Base-by-base conservation (phyloP, 2,797 vertebrate species). In the Epinephelus coioides region DNA sequence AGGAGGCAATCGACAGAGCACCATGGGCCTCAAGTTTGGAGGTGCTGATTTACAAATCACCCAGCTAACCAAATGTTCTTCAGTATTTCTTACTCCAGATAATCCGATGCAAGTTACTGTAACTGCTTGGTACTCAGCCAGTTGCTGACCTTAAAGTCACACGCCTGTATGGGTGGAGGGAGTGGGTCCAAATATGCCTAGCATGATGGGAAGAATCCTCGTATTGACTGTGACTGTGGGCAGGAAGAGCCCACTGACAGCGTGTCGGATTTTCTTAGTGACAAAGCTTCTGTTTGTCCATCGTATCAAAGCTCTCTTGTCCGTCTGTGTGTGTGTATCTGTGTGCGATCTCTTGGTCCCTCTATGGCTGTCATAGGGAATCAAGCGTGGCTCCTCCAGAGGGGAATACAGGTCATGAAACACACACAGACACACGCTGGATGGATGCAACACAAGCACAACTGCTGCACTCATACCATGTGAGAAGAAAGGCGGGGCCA, bases 271-370 rank as follows among this genome's bases (percentile, higher is more conserved):
- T 82, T 68, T 65, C 73, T 72, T 11, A 62, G 66, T 54, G 78
- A 94, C 92, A 91, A 90, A 89, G 86, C 76, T 76, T 56, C 44
- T 38, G 74, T 86, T 89, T 92, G 91, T 91, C 79, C 50, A 3
- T 59, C n/a, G 27, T 34, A 79, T 82, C 67, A 85, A 88, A 50
- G 57, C 73, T 6, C 5, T 15, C 40, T 83, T 80, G 77, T 87
- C 57, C 78, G n/a, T 83, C 23, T 74, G 49, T 78, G 55, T 25
- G 27, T 79, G 78, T 49, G 30, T 80, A 54, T 76, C 10, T 82
- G 62, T 49, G 64, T 59, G 54, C 34, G 43, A 71, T 60, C 50
- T 78, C 38, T 66, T 69, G 1, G 5, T 60, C 27, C 57, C 54
- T 83, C 73, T 57, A 2, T 21, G 62, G 57, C 55, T 76, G 66